Evolutionary conservation across 2,888 invertebrate species (phyloP).

Genomic region (Pseudoips prasinana): DNA sequence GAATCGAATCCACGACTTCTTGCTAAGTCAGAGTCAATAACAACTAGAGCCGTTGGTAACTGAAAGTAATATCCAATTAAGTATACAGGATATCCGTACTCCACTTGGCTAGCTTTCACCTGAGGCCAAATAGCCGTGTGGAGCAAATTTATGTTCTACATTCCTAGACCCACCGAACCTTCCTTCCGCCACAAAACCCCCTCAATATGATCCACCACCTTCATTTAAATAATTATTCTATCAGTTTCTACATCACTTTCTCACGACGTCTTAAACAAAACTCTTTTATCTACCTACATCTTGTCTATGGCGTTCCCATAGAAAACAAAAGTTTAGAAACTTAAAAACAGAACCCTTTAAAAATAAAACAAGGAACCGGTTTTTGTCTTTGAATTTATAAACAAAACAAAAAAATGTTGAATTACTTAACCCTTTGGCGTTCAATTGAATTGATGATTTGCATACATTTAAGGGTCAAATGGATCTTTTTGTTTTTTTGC

Average conservation of each 20-base stretch:
- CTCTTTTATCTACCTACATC: slow-evolving; percentile 30
- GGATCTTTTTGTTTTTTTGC: slow-evolving; percentile 28
- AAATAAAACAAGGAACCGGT: slow-evolving; percentile 30
- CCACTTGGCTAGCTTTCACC: too few relatives aligned
- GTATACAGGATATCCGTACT: too few relatives aligned
- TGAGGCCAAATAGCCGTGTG: too few relatives aligned
- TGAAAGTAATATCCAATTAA: too few relatives aligned
- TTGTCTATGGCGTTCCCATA: slow-evolving; percentile 35
- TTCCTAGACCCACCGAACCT: slow-evolving; percentile 7
- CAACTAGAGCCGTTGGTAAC: too few relatives aligned
- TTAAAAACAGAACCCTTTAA: slow-evolving; percentile 17
- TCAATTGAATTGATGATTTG: slow-evolving; percentile 29
- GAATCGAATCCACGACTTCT: too few relatives aligned
- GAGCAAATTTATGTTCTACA: too few relatives aligned
- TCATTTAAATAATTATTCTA: slow-evolving; percentile 36
- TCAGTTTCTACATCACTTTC: slow-evolving; percentile 29
- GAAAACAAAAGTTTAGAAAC: slow-evolving; percentile 23
- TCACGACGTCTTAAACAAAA: slow-evolving; percentile 36
- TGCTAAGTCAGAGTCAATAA: too few relatives aligned
- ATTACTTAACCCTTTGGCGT: slow-evolving; percentile 25
- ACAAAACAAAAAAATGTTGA: slow-evolving; percentile 17
- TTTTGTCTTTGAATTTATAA: slow-evolving; percentile 32
- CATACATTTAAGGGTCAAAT: slow-evolving; percentile 37
- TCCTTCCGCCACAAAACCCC: slow-evolving; percentile 6
- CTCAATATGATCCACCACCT: slow-evolving; percentile 13